Conservation (phyloP, 2,888 invertebrate genomes). For the Coremacera marginata region DNA sequence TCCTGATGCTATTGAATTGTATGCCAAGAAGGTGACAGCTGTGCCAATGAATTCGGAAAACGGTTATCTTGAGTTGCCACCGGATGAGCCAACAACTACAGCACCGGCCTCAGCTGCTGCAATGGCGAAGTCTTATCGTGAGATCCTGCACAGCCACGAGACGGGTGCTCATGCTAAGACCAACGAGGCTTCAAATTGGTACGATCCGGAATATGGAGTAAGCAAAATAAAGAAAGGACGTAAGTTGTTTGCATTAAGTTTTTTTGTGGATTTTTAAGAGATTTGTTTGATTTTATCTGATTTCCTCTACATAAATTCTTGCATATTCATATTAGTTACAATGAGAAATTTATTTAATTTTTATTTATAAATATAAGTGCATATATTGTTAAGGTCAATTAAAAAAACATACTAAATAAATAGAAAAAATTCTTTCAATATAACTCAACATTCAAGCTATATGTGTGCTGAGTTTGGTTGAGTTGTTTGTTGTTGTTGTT, state of each 20-base stretch:
- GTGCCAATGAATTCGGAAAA: conserved; percentile 49
- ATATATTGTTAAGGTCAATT: too few species aligned
- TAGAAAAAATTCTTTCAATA: background rate
- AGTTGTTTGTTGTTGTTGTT: background rate
- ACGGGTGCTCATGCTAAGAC: conserved; percentile 60
- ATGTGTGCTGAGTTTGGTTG: too few species aligned
- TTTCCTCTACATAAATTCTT: too few species aligned
- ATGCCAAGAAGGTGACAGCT: conserved; percentile 72
- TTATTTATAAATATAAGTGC: too few species aligned
- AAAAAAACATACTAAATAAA: background rate
- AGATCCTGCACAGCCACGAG: conserved; percentile 60
- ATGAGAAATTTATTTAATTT: too few species aligned
- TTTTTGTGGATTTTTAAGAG: too few species aligned
- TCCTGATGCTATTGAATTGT: conserved; percentile 73
- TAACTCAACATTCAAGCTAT: too few species aligned
- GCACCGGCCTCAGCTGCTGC: conserved; percentile 27
- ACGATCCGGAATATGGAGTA: conserved; percentile 73
- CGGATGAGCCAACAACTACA: conserved; percentile 33
- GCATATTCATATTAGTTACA: too few species aligned
- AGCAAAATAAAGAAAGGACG: conserved; percentile 73
- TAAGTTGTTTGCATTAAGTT: conserved; percentile 49
- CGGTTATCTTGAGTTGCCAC: conserved; percentile 44
- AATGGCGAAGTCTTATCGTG: conserved; percentile 55
- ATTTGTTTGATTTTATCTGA: background rate
- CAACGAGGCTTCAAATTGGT: conserved; percentile 70